phyloP scores from a whole-genome alignment of 2,797 vertebrate species.

The Eptatretus atami region DNA sequence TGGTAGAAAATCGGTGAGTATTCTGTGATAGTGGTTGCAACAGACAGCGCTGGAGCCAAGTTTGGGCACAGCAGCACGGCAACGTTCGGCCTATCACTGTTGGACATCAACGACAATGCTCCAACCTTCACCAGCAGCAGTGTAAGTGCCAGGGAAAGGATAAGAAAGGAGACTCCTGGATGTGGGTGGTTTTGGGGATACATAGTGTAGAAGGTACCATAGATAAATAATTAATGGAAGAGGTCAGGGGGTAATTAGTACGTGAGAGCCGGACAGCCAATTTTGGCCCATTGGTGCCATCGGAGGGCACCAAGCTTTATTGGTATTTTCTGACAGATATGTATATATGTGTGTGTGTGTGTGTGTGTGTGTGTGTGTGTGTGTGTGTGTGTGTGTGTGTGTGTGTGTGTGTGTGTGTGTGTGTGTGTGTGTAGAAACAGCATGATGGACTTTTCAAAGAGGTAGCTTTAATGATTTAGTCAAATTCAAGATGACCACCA shows the following conservation, averaged over 20 bases:
- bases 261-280: no score
- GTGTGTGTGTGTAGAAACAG: not conserved
- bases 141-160: not conserved
- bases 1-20: not conserved
- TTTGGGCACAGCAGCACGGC: not conserved
- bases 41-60: not conserved
- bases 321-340: no score
- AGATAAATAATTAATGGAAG: no score
- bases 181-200: no score
- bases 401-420: not conserved
- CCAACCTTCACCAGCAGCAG: not conserved
- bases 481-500: no score
- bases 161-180: no score
- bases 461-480: no score
- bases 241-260: no score
- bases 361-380: not conserved
- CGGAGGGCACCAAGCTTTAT: no score
- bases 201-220: no score
- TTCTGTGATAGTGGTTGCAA: constrained; percentile 1
- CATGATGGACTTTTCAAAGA: no score
- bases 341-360: not conserved
- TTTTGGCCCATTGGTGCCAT: no score
- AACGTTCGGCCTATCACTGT: not conserved
- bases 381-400: not conserved
- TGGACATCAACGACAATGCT: constrained; percentile 5